A percentile compares a stretch with the other conserved stretches of the same genome.
Conservation (phyloP, 2,113 vertebrate genomes). For the Oncorhynchus gorbuscha region DNA sequence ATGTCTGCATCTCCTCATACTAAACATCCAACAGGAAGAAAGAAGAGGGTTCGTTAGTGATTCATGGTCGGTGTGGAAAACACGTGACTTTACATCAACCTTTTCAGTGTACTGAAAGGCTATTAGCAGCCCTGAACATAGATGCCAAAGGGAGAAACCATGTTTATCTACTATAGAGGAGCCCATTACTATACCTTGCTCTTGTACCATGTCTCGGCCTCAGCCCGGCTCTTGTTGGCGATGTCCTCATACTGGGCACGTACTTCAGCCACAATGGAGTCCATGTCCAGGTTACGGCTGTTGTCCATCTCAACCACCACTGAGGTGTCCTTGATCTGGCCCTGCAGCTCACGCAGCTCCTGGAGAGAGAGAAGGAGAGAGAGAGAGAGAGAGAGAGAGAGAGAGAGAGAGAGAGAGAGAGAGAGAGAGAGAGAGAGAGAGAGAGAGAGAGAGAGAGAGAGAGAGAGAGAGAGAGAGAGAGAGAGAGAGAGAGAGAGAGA, state of each 20-base stretch:
- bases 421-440: neutral
- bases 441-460: slow-evolving; percentile 25
- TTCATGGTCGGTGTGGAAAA: neutral
- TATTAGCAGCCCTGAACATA: no score
- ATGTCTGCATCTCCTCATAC: slow-evolving; percentile 86
- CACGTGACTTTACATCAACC: neutral
- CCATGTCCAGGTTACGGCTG: slow-evolving; percentile 90
- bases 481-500: slow-evolving; percentile 16
- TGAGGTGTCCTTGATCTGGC: slow-evolving; percentile 83
- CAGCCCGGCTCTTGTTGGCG: slow-evolving; percentile 84
- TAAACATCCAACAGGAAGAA: slow-evolving; percentile 48
- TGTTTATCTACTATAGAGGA: neutral
- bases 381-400: no score
- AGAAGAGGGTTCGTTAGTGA: slow-evolving; percentile 13
- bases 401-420: neutral
- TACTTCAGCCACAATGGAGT: slow-evolving; percentile 84
- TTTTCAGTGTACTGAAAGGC: no score
- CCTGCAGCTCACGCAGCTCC: slow-evolving; percentile 87
- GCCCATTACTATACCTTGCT: slow-evolving; percentile 72
- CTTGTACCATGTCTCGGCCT: slow-evolving; percentile 91
- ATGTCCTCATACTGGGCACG: slow-evolving; percentile 81
- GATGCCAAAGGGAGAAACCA: no score
- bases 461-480: slow-evolving; percentile 24
- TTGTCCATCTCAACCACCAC: slow-evolving; percentile 97
- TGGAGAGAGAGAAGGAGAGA: slow-evolving; percentile 48